These are phyloP conservation scores for Polyploca ridens DNA, from an alignment of 2,888 invertebrate genomes.

Conservation along the genomic window DNA sequence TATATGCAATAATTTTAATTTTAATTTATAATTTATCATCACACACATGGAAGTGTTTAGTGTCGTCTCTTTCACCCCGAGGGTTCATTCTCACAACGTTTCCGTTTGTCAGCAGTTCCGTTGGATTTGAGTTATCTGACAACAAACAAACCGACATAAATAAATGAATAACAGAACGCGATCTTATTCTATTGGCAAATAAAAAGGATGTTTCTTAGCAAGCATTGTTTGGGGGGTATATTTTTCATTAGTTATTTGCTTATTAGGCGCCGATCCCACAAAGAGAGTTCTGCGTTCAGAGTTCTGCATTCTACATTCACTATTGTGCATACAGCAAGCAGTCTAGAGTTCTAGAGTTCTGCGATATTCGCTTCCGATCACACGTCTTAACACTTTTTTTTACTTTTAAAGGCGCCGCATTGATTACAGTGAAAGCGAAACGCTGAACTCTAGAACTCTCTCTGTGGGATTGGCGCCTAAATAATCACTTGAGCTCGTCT, in stretches of 20 bases:
- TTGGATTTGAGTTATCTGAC: constrained; percentile 65
- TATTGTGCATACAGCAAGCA: too few relatives aligned
- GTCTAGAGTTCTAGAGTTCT: too few relatives aligned
- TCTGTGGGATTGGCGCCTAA: too few relatives aligned
- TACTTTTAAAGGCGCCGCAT: too few relatives aligned
- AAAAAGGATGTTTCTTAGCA: neutral
- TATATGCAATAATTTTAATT: neutral
- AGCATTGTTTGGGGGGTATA: neutral
- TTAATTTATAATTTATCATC: constrained; percentile 64
- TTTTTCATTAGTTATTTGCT: neutral
- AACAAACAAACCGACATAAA: constrained; percentile 34
- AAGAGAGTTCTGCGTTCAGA: too few relatives aligned
- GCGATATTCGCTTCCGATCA: too few relatives aligned
- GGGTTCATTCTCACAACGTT: constrained; percentile 62
- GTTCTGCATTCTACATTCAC: too few relatives aligned
- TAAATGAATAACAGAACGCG: constrained; percentile 9
- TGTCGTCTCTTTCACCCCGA: constrained; percentile 48
- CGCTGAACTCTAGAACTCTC: too few relatives aligned
- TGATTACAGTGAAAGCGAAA: too few relatives aligned
- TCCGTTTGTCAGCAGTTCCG: constrained; percentile 62
- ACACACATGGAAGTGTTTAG: constrained; percentile 47
- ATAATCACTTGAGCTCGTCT: too few relatives aligned
- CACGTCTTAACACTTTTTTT: too few relatives aligned
- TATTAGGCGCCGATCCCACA: too few relatives aligned
- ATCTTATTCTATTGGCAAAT: constrained; percentile 5